phyloP scores from a whole-genome alignment of 2,888 invertebrate species.

The Sinodicranocentrus sp. region DNA sequence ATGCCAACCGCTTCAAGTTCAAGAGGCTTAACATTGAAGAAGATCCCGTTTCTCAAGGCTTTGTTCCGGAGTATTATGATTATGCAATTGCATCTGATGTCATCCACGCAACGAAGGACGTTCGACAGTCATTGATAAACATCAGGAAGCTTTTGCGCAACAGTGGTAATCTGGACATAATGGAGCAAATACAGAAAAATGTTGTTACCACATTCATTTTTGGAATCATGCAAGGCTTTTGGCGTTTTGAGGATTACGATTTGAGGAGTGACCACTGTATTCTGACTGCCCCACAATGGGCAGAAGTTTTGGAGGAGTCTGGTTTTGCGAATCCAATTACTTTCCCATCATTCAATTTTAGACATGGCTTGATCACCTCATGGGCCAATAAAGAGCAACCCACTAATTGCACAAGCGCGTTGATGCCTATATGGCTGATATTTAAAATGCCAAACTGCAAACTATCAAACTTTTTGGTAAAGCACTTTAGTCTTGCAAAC shows the following conservation, averaged over 20 bases:
- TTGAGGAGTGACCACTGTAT: background rate
- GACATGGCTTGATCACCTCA: conserved; percentile 41
- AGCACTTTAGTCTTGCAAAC: background rate
- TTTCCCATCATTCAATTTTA: conserved; percentile 19
- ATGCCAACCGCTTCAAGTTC: background rate
- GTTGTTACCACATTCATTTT: background rate
- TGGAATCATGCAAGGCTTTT: conserved; percentile 32
- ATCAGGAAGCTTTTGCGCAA: conserved; percentile 1
- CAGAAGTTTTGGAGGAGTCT: background rate
- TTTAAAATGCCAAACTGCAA: background rate
- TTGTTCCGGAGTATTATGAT: conserved; percentile 34
- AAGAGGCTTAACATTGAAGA: conserved; percentile 28
- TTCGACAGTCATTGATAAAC: background rate
- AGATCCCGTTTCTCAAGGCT: conserved; percentile 34
- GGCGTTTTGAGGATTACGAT: conserved; percentile 31
- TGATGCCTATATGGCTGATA: background rate
- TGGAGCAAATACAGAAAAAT: background rate
- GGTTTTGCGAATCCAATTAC: background rate
- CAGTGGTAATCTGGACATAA: background rate
- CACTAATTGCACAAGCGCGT: background rate
- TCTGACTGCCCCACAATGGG: background rate
- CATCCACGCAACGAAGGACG: conserved; percentile 25
- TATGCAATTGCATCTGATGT: background rate
- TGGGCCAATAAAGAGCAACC: background rate
- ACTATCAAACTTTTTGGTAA: background rate